phyloP scores from a whole-genome alignment of 1,140 invertebrate species.

The Drosophila teissieri region DNA sequence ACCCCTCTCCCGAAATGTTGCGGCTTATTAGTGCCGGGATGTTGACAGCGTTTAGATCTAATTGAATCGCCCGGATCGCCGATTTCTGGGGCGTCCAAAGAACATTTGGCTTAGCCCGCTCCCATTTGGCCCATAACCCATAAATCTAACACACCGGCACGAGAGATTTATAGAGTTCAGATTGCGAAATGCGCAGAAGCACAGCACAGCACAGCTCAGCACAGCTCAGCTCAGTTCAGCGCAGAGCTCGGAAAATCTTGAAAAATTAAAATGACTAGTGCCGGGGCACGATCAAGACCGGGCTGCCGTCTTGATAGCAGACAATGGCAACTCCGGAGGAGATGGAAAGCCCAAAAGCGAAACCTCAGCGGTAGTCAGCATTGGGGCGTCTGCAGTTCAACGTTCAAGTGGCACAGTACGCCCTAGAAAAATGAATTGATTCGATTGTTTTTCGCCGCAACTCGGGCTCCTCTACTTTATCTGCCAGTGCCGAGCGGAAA shows the following conservation, averaged over 20 bases:
- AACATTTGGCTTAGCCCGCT: slow-evolving; percentile 62
- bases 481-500: slow-evolving; percentile 51
- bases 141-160: slow-evolving; percentile 64
- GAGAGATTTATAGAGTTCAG: slow-evolving; percentile 63
- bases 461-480: slow-evolving; percentile 58
- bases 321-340: slow-evolving; percentile 51
- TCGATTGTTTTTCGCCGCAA: slow-evolving; percentile 73
- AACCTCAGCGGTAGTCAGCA: slow-evolving; percentile 76
- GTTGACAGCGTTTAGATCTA: slow-evolving; percentile 80
- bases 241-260: slow-evolving; percentile 48
- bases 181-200: slow-evolving; percentile 70
- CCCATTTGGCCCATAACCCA: slow-evolving; percentile 63
- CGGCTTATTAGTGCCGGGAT: slow-evolving; percentile 60
- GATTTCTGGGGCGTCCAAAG: slow-evolving; percentile 4
- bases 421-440: slow-evolving; percentile 84
- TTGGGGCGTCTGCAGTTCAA: slow-evolving; percentile 84
- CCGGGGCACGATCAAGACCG: slow-evolving; percentile 78
- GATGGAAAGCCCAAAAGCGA: slow-evolving; percentile 26
- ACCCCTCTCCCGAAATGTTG: slow-evolving; percentile 6
- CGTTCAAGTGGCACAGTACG: slow-evolving; percentile 84
- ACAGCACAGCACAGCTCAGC: not conserved
- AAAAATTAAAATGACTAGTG: slow-evolving; percentile 81
- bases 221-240: too few species aligned
- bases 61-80: slow-evolving; percentile 68
- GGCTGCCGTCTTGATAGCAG: slow-evolving; percentile 31